Conservation (phyloP, 2,888 invertebrate species). For the Hypomecis atomaria region DNA sequence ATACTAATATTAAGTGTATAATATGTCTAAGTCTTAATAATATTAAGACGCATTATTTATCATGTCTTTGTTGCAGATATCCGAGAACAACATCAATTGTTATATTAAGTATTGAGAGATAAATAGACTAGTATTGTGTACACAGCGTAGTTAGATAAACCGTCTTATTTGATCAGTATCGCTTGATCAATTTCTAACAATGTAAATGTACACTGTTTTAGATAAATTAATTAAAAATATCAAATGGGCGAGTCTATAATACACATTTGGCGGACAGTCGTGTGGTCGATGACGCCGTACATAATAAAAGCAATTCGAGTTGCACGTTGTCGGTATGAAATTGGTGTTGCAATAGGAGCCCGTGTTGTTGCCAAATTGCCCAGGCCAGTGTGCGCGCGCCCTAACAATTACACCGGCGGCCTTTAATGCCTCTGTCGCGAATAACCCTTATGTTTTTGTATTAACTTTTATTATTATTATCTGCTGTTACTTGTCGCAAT, state of each 20-base stretch:
- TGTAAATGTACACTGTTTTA: not conserved
- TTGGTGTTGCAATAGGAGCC: constrained; percentile 62
- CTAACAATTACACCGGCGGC: constrained; percentile 55
- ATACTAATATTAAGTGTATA: no score
- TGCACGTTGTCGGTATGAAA: constrained; percentile 58
- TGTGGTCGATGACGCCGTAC: constrained; percentile 41
- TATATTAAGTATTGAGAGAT: no score
- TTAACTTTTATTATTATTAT: constrained; percentile 56
- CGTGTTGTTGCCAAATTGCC: constrained; percentile 65
- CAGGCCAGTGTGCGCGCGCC: constrained; percentile 44
- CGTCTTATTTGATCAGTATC: no score
- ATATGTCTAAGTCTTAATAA: no score
- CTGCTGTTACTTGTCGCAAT: constrained; percentile 39
- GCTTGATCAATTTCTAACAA: no score
- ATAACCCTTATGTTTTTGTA: constrained; percentile 58
- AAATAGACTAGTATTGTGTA: no score
- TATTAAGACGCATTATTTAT: no score
- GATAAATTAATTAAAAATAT: constrained; percentile 27
- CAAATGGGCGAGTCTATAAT: constrained; percentile 23
- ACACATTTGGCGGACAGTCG: constrained; percentile 27
- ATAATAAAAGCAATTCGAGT: constrained; percentile 60
- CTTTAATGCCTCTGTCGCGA: constrained; percentile 51
- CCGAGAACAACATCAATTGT: no score
- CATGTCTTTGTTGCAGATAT: no score
- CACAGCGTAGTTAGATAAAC: no score